Conservation (phyloP, 2,113 vertebrate species). For the Passer domesticus region DNA sequence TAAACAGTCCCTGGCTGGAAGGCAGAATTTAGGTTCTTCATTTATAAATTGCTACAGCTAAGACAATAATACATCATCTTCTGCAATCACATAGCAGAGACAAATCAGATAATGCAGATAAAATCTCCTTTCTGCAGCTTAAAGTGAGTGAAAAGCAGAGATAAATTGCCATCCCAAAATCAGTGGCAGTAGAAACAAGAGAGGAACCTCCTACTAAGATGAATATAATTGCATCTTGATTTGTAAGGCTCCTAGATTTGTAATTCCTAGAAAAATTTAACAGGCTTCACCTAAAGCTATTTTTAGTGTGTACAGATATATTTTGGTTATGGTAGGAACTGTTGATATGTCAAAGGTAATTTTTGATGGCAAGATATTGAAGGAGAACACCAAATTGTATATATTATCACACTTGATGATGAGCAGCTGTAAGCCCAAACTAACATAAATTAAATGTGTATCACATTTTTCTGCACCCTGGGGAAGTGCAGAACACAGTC, state of each 20-base stretch:
- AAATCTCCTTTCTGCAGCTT: slow-evolving; percentile 15
- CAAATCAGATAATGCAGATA: slow-evolving; percentile 32
- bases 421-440: slow-evolving; percentile 61
- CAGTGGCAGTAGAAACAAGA: neutral
- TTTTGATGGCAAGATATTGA: slow-evolving; percentile 36
- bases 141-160: neutral
- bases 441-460: slow-evolving; percentile 66
- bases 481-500: slow-evolving; percentile 55
- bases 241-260: slow-evolving; percentile 13
- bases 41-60: slow-evolving; percentile 22
- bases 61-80: slow-evolving; percentile 30
- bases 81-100: neutral
- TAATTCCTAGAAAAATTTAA: slow-evolving; percentile 38
- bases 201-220: neutral
- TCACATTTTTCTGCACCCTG: slow-evolving; percentile 46
- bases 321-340: slow-evolving; percentile 38
- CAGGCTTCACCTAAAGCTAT: neutral
- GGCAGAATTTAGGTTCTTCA: neutral
- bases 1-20: neutral
- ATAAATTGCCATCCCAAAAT: neutral
- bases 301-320: slow-evolving; percentile 34
- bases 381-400: slow-evolving; percentile 51
- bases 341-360: slow-evolving; percentile 36
- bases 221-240: slow-evolving; percentile 24
- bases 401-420: slow-evolving; percentile 54